Evolutionary conservation across 2,888 invertebrate genomes (phyloP).

Genomic region (Drosophila subsilvestris): DNA sequence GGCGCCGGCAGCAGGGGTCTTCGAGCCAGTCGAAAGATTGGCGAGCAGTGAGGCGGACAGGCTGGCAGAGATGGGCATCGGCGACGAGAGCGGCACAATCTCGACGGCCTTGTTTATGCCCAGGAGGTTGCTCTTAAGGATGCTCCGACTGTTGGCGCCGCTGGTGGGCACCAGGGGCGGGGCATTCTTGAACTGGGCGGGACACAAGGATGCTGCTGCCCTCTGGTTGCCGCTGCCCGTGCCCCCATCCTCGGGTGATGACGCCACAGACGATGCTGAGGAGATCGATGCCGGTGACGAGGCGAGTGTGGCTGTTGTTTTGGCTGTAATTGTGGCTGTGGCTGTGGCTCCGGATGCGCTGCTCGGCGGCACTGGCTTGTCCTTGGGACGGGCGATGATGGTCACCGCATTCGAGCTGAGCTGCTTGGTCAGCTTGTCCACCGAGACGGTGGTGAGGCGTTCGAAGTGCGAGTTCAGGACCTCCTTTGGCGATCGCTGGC

Average conservation of each 20-base stretch:
- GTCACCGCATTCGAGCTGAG: conserved; percentile 83
- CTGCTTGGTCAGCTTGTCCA: conserved; percentile 82
- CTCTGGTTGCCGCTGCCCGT: background rate
- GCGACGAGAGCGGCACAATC: conserved; percentile 73
- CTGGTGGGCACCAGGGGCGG: conserved; percentile 46
- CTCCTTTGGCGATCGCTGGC: background rate
- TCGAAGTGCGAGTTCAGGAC: conserved; percentile 31
- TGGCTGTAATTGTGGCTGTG: conserved; percentile 6
- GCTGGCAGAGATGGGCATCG: background rate
- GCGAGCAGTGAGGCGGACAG: background rate
- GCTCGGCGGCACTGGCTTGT: conserved; percentile 37
- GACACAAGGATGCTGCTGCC: background rate
- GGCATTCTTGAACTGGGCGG: conserved; percentile 52
- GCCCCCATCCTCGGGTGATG: conserved; percentile 20
- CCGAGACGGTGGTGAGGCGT: conserved; percentile 69
- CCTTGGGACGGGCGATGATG: conserved; percentile 82
- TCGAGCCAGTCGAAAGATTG: background rate
- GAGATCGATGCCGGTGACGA: background rate
- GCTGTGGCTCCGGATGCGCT: conserved; percentile 14
- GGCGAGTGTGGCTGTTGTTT: background rate
- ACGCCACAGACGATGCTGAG: conserved; percentile 25
- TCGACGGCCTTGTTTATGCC: conserved; percentile 79
- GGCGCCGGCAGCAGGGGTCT: conserved; percentile 2
- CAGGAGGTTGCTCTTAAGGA: conserved; percentile 82
- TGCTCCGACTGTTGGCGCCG: conserved; percentile 80